Evolutionary conservation across 2,113 vertebrate genomes (phyloP).

Genomic region (Nanorana parkeri): DNA sequence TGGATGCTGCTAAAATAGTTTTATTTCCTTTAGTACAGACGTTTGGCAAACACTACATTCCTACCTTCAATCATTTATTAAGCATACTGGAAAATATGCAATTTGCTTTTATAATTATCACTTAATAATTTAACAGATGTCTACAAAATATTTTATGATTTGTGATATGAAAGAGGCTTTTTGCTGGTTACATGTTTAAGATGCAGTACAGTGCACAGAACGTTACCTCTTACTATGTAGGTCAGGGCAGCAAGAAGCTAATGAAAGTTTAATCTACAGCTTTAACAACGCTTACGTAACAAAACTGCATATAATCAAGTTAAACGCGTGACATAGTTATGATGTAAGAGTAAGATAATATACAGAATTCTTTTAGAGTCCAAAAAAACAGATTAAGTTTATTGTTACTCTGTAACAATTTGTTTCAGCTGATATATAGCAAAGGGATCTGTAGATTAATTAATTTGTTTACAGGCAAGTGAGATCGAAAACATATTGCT

Average conservation of each 20-base stretch:
- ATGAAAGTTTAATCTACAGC: slow-evolving; percentile 26
- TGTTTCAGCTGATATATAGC: slow-evolving; percentile 26
- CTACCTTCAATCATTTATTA: no score
- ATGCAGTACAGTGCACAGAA: not conserved
- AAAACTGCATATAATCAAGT: slow-evolving; percentile 1
- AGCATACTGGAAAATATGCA: not conserved
- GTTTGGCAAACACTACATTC: no score
- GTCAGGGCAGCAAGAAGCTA: slow-evolving; percentile 21
- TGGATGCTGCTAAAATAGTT: no score
- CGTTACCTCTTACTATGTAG: slow-evolving; percentile 17
- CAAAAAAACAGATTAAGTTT: not conserved
- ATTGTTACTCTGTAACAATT: slow-evolving; percentile 26
- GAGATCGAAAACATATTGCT: slow-evolving; percentile 30
- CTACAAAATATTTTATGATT: slow-evolving; percentile 9
- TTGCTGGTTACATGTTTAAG: not conserved
- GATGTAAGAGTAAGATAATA: slow-evolving; percentile 20
- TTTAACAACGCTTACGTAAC: not conserved
- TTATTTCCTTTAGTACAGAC: no score
- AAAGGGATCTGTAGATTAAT: slow-evolving; percentile 10
- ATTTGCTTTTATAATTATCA: slow-evolving; percentile 13
- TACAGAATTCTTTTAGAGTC: not conserved
- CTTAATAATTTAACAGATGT: slow-evolving; percentile 23
- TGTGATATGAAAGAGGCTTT: not conserved
- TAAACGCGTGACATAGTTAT: not conserved
- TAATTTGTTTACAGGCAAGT: slow-evolving; percentile 14